These are phyloP conservation scores for Anabacerthia variegaticeps DNA, from an alignment of 2,797 vertebrate genomes.

Conservation along the genomic window DNA sequence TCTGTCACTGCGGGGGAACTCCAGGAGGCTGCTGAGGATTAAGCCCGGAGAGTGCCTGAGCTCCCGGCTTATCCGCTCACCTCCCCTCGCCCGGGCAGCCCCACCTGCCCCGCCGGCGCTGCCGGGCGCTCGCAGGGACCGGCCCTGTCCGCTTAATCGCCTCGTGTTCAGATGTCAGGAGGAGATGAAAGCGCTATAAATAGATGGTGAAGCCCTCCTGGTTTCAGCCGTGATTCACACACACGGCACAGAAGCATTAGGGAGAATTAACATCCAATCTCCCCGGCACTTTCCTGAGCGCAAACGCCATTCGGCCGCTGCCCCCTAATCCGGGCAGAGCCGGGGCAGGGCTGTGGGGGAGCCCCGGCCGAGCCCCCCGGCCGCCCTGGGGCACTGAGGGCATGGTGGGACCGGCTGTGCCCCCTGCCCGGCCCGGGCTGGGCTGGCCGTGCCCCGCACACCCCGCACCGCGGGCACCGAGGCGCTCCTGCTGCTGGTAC, in stretches of 20 bases:
- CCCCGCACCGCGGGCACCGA: not conserved
- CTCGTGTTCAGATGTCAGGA: slow-evolving; percentile 24
- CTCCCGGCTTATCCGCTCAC: not conserved
- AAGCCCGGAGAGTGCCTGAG: not conserved
- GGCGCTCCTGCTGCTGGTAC: not conserved
- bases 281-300: slow-evolving; percentile 6
- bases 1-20: not conserved
- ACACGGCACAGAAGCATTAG: slow-evolving; percentile 57
- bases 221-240: slow-evolving; percentile 44
- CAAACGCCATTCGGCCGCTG: not conserved
- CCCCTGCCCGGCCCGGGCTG: not conserved
- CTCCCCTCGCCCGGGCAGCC: not conserved
- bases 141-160: slow-evolving; percentile 15
- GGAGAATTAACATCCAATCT: slow-evolving; percentile 63
- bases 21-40: not conserved
- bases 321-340: slow-evolving; percentile 5
- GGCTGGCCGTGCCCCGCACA: not conserved
- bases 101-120: not conserved
- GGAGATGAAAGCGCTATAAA: slow-evolving; percentile 66
- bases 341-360: not conserved
- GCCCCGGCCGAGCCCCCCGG: not conserved
- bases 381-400: not conserved
- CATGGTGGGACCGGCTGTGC: not conserved
- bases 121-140: not conserved
- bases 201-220: slow-evolving; percentile 28